Percentiles rank a stretch among this genome's conserved stretches.
phyloP scores from a whole-genome alignment of 2,888 invertebrate genomes.

The Pycnomerus fuliginosus region DNA sequence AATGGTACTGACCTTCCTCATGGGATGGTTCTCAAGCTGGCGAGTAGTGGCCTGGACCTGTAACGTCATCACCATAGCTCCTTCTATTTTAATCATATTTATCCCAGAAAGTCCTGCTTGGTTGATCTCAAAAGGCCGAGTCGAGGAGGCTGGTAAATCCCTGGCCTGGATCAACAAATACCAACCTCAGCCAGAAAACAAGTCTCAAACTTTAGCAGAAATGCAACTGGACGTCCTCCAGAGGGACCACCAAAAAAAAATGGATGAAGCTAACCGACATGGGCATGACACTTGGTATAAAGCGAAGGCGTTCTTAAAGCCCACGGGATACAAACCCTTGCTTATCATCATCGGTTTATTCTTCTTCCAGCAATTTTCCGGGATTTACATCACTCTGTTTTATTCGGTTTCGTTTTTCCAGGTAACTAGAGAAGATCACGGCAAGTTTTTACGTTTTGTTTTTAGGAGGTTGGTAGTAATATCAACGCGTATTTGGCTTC shows the following conservation, averaged over 20 bases:
- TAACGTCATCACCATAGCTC: conserved; percentile 56
- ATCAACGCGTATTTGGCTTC: conserved; percentile 59
- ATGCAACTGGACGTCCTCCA: conserved; percentile 55
- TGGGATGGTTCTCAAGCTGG: conserved; percentile 59
- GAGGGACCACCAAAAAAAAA: conserved; percentile 56
- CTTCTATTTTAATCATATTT: conserved; percentile 54
- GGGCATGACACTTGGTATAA: conserved; percentile 48
- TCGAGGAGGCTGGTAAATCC: conserved; percentile 57
- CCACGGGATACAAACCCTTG: conserved; percentile 62
- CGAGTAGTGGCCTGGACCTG: conserved; percentile 59
- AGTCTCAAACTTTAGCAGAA: too few species aligned
- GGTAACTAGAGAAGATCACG: not conserved
- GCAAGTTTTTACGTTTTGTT: conserved; percentile 14
- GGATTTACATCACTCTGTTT: conserved; percentile 63
- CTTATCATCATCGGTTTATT: conserved; percentile 58
- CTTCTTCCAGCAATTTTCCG: conserved; percentile 61
- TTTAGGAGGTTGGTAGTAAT: conserved; percentile 55
- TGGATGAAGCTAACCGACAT: conserved; percentile 46
- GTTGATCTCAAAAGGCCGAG: conserved; percentile 58
- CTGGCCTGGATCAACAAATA: conserved; percentile 55
- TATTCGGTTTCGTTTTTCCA: conserved; percentile 62
- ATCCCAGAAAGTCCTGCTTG: conserved; percentile 63
- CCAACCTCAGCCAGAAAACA: conserved; percentile 52
- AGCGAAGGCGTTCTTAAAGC: conserved; percentile 53
- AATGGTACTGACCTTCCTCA: conserved; percentile 59